phyloP scores from a whole-genome alignment of 2,113 vertebrate species.

The Saimiri boliviensis region DNA sequence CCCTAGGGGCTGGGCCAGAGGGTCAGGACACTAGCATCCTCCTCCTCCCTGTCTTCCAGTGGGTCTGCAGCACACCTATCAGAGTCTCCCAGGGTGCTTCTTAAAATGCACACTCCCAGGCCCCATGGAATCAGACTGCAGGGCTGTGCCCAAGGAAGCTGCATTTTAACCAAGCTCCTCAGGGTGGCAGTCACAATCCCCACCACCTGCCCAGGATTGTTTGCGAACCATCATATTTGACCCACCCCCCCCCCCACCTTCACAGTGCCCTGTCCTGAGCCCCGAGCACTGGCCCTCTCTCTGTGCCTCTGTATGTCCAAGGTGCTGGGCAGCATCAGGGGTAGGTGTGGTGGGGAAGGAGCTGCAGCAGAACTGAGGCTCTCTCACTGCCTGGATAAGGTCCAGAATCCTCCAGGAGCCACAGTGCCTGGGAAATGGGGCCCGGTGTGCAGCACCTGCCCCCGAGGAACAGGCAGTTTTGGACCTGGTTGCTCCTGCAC shows the following conservation, averaged over 20 bases:
- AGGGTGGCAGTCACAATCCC: neutral
- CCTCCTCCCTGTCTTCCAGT: neutral
- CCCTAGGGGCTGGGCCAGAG: neutral
- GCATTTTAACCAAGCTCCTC: neutral
- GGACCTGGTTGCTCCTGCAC: neutral
- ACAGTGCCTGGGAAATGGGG: neutral
- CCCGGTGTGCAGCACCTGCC: accelerated
- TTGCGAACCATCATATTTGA: neutral
- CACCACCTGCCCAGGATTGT: neutral
- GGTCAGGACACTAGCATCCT: neutral
- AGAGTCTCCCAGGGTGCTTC: neutral
- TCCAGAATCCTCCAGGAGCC: neutral
- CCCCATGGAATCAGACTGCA: too few relatives aligned
- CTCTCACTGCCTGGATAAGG: neutral
- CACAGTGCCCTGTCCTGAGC: neutral
- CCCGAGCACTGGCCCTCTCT: neutral
- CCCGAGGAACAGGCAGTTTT: accelerated
- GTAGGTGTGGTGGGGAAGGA: neutral
- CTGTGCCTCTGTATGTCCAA: neutral
- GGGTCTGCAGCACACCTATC: neutral
- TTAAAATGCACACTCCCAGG: neutral
- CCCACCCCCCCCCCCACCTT: too few relatives aligned
- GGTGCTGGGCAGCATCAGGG: neutral
- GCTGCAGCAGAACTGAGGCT: neutral
- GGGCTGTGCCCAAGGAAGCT: too few relatives aligned